Evolutionary conservation across 2,113 vertebrate species (phyloP).

Genomic region (Seriola rivoliana): DNA sequence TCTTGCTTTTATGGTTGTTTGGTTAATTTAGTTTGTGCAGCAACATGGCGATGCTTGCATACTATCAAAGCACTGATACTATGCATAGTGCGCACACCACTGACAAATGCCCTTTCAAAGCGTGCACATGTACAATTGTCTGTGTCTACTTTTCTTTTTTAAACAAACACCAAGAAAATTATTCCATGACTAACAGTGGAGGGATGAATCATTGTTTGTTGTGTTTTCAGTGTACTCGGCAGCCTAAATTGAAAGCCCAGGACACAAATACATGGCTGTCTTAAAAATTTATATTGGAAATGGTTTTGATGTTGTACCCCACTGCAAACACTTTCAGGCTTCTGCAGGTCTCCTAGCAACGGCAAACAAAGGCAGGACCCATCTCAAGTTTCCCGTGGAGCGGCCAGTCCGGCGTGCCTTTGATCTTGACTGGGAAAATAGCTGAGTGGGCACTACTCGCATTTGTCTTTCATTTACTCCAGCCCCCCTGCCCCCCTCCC

Average conservation of each 20-base stretch:
- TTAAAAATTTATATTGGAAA: constrained; percentile 88
- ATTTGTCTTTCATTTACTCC: constrained; percentile 88
- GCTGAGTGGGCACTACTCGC: constrained; percentile 89
- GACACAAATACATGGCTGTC: constrained; percentile 81
- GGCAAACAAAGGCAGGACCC: constrained; percentile 88
- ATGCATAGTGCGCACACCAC: not conserved
- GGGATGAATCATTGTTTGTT: constrained; percentile 69
- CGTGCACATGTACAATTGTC: constrained; percentile 36
- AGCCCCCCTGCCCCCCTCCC: constrained; percentile 62
- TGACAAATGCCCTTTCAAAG: constrained; percentile 27
- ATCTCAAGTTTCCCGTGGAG: constrained; percentile 90
- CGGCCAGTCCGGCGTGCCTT: constrained; percentile 85
- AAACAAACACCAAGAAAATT: constrained; percentile 51
- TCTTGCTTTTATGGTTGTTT: constrained; percentile 21
- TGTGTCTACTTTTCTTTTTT: constrained; percentile 30
- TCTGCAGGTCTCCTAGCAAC: constrained; percentile 87
- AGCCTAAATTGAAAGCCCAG: constrained; percentile 72
- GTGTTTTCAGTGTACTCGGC: constrained; percentile 70
- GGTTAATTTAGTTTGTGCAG: constrained; percentile 15
- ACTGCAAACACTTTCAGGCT: constrained; percentile 87
- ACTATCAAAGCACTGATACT: constrained; percentile 8
- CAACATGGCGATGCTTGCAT: not conserved
- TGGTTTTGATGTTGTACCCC: constrained; percentile 87
- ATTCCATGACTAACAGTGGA: constrained; percentile 63
- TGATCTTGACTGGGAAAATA: constrained; percentile 91